Evolutionary conservation across 2,113 vertebrate species (phyloP).

Genomic region (Hucho hucho): DNA sequence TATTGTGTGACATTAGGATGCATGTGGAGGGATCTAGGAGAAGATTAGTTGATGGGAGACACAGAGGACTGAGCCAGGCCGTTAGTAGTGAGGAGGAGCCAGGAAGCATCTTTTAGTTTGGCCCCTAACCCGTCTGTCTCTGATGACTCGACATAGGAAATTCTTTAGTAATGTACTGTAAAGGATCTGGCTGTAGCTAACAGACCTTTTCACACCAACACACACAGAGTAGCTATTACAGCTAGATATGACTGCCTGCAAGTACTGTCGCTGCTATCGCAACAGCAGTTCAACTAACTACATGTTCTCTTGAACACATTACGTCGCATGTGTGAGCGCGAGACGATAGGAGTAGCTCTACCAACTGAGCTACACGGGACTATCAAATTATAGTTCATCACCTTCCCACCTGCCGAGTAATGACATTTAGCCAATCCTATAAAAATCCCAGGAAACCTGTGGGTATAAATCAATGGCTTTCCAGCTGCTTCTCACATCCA

Average conservation of each 20-base stretch:
- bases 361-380: no score
- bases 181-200: neutral
- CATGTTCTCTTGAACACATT: neutral
- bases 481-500: conserved; percentile 71
- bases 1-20: conserved; percentile 43
- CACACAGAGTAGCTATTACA: conserved; percentile 7
- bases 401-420: conserved; percentile 75
- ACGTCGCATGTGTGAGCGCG: conserved; percentile 39
- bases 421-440: conserved; percentile 81
- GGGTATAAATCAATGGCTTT: conserved; percentile 74
- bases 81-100: neutral
- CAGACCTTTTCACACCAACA: neutral
- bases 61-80: neutral
- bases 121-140: neutral
- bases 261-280: neutral
- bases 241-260: neutral
- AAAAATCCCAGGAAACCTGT: conserved; percentile 75
- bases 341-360: conserved; percentile 48
- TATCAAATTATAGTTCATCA: conserved; percentile 78
- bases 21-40: conserved; percentile 13
- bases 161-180: neutral
- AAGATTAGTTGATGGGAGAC: conserved; percentile 4
- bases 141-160: neutral
- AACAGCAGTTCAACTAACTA: neutral
- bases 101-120: neutral